A percentile compares a stretch with the other conserved stretches of the same genome.
Evolutionary conservation across 2,797 vertebrate genomes (phyloP).

Genomic region (Scyliorhinus canicula): DNA sequence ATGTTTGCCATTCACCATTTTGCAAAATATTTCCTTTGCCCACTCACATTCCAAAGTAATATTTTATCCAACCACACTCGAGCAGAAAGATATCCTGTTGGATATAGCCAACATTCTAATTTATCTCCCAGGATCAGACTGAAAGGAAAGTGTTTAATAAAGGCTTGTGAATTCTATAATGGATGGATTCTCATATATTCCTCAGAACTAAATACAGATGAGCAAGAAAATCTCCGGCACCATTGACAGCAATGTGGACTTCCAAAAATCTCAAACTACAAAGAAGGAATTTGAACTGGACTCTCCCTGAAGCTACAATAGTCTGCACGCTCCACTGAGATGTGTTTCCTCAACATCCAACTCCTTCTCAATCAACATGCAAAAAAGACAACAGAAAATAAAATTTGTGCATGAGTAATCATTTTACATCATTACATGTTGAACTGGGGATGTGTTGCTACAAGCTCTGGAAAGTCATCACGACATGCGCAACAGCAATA

Average conservation of each 20-base stretch:
- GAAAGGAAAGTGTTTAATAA: neutral
- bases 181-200: neutral
- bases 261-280: neutral
- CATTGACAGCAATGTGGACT: neutral
- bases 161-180: neutral
- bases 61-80: neutral
- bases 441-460: neutral
- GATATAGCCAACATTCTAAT: neutral
- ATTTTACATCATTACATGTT: neutral
- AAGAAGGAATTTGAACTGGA: neutral
- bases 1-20: neutral
- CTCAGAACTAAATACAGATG: neutral
- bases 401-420: neutral
- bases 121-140: neutral
- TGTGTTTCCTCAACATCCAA: neutral
- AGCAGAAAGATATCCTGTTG: neutral
- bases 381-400: neutral
- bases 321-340: neutral
- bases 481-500: neutral
- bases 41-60: neutral
- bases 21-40: neutral
- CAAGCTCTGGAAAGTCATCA: neutral
- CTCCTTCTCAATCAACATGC: neutral
- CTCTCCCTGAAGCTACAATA: neutral
- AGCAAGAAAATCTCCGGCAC: neutral